Evolutionary conservation across 2,113 vertebrate genomes (phyloP).

Genomic region (Pteropus alecto): DNA sequence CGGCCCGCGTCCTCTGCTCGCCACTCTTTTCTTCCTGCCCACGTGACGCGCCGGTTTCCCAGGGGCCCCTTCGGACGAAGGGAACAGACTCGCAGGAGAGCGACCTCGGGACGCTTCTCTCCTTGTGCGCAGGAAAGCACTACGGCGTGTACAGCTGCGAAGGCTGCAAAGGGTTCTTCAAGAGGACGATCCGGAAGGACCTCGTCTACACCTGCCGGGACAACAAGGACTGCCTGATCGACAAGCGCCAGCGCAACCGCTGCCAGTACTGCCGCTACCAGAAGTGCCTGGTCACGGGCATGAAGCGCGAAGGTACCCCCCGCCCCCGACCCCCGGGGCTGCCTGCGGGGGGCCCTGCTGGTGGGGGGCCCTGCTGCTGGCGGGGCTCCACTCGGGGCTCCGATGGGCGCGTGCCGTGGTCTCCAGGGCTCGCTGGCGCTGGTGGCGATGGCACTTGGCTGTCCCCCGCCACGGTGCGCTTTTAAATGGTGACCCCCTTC

Average conservation of each 20-base stretch:
- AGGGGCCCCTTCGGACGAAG: background rate
- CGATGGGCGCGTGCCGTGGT: too few species aligned
- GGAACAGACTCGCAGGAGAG: background rate
- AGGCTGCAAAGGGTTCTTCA: conserved; percentile 99
- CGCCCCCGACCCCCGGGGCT: accelerated
- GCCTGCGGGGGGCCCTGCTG: too few species aligned
- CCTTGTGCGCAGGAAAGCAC: conserved; percentile 91
- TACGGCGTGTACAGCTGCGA: conserved; percentile 98
- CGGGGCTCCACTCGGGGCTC: too few species aligned
- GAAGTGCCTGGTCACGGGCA: conserved; percentile 98
- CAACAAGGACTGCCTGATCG: conserved; percentile 95
- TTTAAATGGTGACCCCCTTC: too few species aligned
- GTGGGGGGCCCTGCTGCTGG: too few species aligned
- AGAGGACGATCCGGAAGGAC: conserved; percentile 96
- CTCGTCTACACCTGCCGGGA: conserved; percentile 96
- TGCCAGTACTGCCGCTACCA: conserved; percentile 99
- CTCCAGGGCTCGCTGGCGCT: too few species aligned
- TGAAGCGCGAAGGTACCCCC: conserved; percentile 95
- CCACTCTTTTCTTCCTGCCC: too few species aligned
- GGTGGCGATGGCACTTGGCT: too few species aligned
- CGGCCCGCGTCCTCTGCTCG: background rate
- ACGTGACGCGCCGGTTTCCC: background rate
- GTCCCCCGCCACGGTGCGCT: too few species aligned
- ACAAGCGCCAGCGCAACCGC: conserved; percentile 97
- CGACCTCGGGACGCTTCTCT: background rate